A percentile compares a stretch with the other conserved stretches of the same genome.
Evolutionary conservation across 2,797 vertebrate genomes (phyloP).

Genomic region (Oryzias dopingdopingensis): DNA sequence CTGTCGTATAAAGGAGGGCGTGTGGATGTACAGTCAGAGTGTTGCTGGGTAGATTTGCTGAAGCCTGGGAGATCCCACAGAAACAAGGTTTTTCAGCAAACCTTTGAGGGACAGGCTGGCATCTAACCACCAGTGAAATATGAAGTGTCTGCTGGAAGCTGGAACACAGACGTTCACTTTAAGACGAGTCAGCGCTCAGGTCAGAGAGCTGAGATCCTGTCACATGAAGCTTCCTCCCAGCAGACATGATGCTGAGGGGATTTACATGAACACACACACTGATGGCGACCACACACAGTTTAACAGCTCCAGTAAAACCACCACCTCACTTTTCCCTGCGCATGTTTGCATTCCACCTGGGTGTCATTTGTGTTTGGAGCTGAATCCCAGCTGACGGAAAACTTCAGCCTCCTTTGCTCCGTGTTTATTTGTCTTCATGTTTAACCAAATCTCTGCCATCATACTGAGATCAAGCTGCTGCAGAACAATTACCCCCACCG

Average conservation of each 20-base stretch:
- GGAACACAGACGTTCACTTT: slow-evolving; percentile 27
- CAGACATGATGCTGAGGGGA: slow-evolving; percentile 11
- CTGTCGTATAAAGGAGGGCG: slow-evolving; percentile 18
- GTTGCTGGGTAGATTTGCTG: slow-evolving; percentile 68
- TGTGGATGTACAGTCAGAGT: slow-evolving; percentile 3
- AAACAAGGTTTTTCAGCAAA: slow-evolving; percentile 14
- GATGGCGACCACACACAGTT: slow-evolving; percentile 39
- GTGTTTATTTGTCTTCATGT: slow-evolving; percentile 15
- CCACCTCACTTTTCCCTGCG: slow-evolving; percentile 24
- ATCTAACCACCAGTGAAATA: slow-evolving; percentile 3
- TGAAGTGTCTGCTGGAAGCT: slow-evolving; percentile 2
- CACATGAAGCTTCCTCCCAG: not conserved
- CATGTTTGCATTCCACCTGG: slow-evolving; percentile 23
- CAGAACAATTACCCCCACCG: slow-evolving; percentile 21
- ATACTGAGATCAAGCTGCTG: slow-evolving; percentile 25
- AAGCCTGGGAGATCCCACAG: slow-evolving; percentile 43
- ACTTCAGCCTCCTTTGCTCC: slow-evolving; percentile 12
- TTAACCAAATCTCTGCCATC: slow-evolving; percentile 31
- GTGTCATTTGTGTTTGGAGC: slow-evolving; percentile 5
- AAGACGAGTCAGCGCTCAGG: slow-evolving; percentile 18
- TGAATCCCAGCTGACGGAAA: slow-evolving; percentile 15
- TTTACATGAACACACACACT: slow-evolving; percentile 14
- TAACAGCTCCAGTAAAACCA: slow-evolving; percentile 6
- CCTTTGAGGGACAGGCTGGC: slow-evolving; percentile 4
- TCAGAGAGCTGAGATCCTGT: too few species aligned